Evolutionary conservation across 1,140 invertebrate species (phyloP).

Genomic region (Agraylea sexmaculata): DNA sequence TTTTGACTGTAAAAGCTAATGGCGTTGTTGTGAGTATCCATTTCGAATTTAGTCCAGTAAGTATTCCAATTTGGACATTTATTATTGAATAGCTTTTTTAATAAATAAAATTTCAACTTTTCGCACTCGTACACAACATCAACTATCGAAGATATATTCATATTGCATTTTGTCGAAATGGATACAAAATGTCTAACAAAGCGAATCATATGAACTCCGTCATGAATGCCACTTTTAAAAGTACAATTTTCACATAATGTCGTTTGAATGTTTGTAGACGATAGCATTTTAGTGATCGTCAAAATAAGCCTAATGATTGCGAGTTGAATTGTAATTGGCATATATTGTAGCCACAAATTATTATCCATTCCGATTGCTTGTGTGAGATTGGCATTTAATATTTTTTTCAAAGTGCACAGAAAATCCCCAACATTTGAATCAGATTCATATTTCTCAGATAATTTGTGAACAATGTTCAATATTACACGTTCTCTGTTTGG

Average conservation of each 20-base stretch:
- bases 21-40: conserved; percentile 13
- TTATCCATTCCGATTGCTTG: conserved; percentile 1
- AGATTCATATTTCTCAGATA: too few relatives aligned
- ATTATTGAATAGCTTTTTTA: conserved; percentile 5
- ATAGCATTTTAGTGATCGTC: conserved; percentile 5
- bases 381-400: conserved; percentile 8
- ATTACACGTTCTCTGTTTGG: too few relatives aligned
- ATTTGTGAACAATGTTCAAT: too few relatives aligned
- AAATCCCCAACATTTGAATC: conserved; percentile 7
- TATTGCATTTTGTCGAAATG: conserved; percentile 7
- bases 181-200: conserved; percentile 8
- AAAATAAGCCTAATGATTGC: conserved; percentile 3
- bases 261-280: conserved; percentile 6
- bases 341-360: conserved; percentile 9
- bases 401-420: conserved; percentile 10
- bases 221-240: conserved; percentile 12
- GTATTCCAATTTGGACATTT: conserved; percentile 14
- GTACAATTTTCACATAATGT: conserved; percentile 10
- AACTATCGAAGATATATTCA: conserved; percentile 8
- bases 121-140: not conserved
- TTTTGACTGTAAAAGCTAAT: conserved; percentile 12
- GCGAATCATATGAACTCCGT: conserved; percentile 7
- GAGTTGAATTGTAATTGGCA: conserved; percentile 7
- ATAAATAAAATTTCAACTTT: conserved; percentile 6
- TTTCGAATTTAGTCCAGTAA: conserved; percentile 14